Evolutionary conservation across 2,888 invertebrate genomes (phyloP).

Genomic region (Pandemis cinnamomeana): DNA sequence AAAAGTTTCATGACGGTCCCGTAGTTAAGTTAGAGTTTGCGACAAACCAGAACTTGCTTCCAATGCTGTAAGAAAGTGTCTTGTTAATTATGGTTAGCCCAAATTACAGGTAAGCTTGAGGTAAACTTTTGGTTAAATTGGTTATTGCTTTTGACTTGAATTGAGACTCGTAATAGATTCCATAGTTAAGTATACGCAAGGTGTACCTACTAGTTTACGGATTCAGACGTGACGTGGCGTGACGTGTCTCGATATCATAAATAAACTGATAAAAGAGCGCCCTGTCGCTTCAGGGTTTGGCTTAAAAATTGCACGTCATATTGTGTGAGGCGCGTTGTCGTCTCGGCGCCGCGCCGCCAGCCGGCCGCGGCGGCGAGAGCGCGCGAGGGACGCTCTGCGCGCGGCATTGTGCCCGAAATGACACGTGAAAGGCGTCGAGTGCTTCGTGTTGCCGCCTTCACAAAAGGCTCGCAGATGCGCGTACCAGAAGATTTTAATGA

Average conservation of each 20-base stretch:
- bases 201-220: constrained; percentile 47
- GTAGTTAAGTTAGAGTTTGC: constrained; percentile 48
- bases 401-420: constrained; percentile 81
- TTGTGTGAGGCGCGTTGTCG: constrained; percentile 9
- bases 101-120: constrained; percentile 34
- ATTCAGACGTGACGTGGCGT: constrained; percentile 54
- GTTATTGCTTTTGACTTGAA: not conserved
- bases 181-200: constrained; percentile 2
- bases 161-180: not conserved
- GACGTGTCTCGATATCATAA: constrained; percentile 21
- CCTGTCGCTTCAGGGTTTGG: constrained; percentile 59
- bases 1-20: constrained; percentile 51
- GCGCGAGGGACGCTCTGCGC: constrained; percentile 44
- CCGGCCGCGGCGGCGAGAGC: constrained; percentile 8
- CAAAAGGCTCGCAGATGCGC: constrained; percentile 84
- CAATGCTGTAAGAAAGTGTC: constrained; percentile 50
- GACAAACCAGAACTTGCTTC: constrained; percentile 52
- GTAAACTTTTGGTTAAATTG: not conserved
- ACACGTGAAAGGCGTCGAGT: constrained; percentile 83
- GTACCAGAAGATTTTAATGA: constrained; percentile 85
- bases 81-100: constrained; percentile 50
- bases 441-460: constrained; percentile 74
- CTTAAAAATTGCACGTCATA: constrained; percentile 62
- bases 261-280: constrained; percentile 72
- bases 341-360: constrained; percentile 59